Evolutionary conservation across 2,113 vertebrate species (phyloP).

Genomic region (Cephalopterus ornatus): DNA sequence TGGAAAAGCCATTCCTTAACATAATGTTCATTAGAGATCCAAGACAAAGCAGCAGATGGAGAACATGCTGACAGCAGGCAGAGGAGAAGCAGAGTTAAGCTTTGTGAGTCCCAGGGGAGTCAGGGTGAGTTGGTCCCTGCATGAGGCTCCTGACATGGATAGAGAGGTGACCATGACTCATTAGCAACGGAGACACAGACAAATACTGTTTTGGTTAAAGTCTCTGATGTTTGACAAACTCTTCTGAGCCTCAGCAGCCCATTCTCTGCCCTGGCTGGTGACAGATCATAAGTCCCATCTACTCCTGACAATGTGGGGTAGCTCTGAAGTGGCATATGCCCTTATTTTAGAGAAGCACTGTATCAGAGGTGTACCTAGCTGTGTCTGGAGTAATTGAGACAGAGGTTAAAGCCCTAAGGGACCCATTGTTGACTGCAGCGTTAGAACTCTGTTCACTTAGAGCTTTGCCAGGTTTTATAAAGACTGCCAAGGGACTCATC

Average conservation of each 20-base stretch:
- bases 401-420: background rate
- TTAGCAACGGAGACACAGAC: background rate
- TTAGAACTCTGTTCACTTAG: background rate
- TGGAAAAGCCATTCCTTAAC: background rate
- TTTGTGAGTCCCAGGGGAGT: background rate
- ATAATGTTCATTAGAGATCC: background rate
- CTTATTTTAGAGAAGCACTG: background rate
- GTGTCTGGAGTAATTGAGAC: background rate
- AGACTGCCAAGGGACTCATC: background rate
- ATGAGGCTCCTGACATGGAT: background rate
- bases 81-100: background rate
- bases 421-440: background rate
- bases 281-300: background rate
- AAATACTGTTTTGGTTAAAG: background rate
- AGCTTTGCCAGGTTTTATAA: background rate
- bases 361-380: background rate
- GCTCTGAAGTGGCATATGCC: background rate
- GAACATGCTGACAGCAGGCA: background rate
- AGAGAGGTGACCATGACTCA: background rate
- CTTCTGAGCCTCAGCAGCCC: background rate
- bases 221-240: background rate
- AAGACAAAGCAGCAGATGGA: background rate
- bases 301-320: background rate
- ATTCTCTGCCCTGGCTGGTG: background rate
- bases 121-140: background rate